Evolutionary conservation across 2,113 vertebrate species (phyloP).

Genomic region (Heliornis fulica): DNA sequence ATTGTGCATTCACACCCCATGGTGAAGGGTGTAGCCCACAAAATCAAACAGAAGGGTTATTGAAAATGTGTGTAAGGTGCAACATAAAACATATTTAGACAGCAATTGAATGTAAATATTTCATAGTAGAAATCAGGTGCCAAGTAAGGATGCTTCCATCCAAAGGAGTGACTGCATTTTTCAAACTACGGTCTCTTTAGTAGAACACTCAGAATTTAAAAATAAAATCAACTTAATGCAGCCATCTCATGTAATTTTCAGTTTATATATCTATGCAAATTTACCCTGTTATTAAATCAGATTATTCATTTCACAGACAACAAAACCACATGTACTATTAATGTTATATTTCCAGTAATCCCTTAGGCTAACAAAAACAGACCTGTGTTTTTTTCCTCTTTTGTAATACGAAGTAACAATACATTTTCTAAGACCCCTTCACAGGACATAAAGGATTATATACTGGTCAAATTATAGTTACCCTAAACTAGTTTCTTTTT

Average conservation of each 20-base stretch:
- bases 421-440: neutral
- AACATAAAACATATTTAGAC: slow-evolving; percentile 4
- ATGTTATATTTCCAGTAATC: neutral
- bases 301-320: slow-evolving; percentile 3
- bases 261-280: slow-evolving; percentile 28
- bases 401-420: neutral
- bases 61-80: neutral
- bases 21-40: neutral
- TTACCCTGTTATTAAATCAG: neutral
- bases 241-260: neutral
- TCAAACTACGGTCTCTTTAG: slow-evolving; percentile 9
- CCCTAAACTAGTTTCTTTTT: neutral
- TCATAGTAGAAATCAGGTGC: slow-evolving; percentile 1
- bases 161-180: neutral
- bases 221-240: neutral
- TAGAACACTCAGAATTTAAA: neutral
- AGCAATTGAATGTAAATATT: slow-evolving; percentile 3
- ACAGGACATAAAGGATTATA: neutral
- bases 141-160: neutral
- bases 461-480: neutral
- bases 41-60: neutral
- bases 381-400: neutral
- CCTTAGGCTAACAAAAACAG: neutral
- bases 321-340: neutral
- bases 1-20: neutral